Percentiles rank a stretch among this genome's conserved stretches.
These are phyloP conservation scores for Sesia apiformis DNA, from an alignment of 2,888 invertebrate genomes.

Conservation along the genomic window DNA sequence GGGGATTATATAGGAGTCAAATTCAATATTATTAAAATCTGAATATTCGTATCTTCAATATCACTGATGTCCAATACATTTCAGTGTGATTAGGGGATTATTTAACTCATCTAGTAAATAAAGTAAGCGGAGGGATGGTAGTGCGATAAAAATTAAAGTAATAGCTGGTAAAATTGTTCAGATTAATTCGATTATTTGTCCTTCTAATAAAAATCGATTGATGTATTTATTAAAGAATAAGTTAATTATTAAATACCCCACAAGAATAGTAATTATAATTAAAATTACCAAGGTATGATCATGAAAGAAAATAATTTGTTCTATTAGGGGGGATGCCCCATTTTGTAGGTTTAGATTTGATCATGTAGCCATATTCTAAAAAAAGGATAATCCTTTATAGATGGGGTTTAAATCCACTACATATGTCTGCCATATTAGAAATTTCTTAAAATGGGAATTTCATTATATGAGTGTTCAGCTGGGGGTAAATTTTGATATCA, in stretches of 20 bases:
- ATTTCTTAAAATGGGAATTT: slow-evolving; percentile 72
- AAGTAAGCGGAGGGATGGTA: slow-evolving; percentile 75
- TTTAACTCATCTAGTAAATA: slow-evolving; percentile 78
- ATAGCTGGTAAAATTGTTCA: slow-evolving; percentile 77
- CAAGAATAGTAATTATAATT: slow-evolving; percentile 76
- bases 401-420: slow-evolving; percentile 79
- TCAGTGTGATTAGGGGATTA: slow-evolving; percentile 72
- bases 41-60: slow-evolving; percentile 80
- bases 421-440: slow-evolving; percentile 77
- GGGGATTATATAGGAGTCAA: slow-evolving; percentile 77
- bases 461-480: slow-evolving; percentile 74
- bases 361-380: slow-evolving; percentile 77
- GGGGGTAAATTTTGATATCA: slow-evolving; percentile 75
- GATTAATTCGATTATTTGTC: slow-evolving; percentile 77
- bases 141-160: slow-evolving; percentile 76
- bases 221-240: slow-evolving; percentile 73
- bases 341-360: slow-evolving; percentile 75
- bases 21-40: slow-evolving; percentile 74
- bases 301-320: slow-evolving; percentile 79
- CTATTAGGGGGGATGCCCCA: slow-evolving; percentile 77
- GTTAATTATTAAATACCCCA: slow-evolving; percentile 70
- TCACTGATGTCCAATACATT: slow-evolving; percentile 80
- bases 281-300: slow-evolving; percentile 77
- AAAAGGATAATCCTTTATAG: slow-evolving; percentile 77
- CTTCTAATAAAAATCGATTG: slow-evolving; percentile 73